phyloP scores from a whole-genome alignment of 2,113 vertebrate genomes.

The Hyla sarda region DNA sequence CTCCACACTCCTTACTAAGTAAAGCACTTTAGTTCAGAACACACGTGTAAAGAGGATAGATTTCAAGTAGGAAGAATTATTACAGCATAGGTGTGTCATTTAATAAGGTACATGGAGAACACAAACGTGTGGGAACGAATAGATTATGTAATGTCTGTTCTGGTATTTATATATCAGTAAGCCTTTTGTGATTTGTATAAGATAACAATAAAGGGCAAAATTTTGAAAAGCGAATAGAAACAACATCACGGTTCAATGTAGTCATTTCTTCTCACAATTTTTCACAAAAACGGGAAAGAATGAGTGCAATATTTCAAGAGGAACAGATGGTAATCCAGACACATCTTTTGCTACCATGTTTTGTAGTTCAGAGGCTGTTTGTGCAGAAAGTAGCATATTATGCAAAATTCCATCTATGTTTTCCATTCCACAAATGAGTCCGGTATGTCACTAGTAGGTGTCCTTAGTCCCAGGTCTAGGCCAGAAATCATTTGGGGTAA shows the following conservation, averaged over 20 bases:
- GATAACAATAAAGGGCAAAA: background rate
- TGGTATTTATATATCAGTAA: background rate
- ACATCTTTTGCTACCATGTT: background rate
- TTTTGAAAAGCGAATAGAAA: constrained; percentile 15
- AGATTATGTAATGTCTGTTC: constrained; percentile 17
- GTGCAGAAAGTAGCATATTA: background rate
- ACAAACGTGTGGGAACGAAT: constrained; percentile 30
- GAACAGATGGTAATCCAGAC: no score
- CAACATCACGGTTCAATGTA: background rate
- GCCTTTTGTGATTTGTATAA: background rate
- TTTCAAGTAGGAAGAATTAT: background rate
- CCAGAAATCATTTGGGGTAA: no score
- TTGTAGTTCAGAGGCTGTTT: background rate
- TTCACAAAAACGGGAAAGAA: background rate
- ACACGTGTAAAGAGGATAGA: background rate
- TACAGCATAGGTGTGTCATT: constrained; percentile 33
- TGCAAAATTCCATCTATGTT: no score
- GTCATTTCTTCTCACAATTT: no score
- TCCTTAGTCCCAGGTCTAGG: no score
- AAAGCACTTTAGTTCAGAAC: background rate
- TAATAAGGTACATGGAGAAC: background rate
- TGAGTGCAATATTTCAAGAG: background rate
- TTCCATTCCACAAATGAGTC: no score
- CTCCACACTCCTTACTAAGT: background rate
- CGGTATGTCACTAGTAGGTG: no score